Percentiles rank a stretch among this genome's conserved stretches.
Conservation (phyloP, 2,113 vertebrate genomes). For the Marcusenius ussheri region DNA sequence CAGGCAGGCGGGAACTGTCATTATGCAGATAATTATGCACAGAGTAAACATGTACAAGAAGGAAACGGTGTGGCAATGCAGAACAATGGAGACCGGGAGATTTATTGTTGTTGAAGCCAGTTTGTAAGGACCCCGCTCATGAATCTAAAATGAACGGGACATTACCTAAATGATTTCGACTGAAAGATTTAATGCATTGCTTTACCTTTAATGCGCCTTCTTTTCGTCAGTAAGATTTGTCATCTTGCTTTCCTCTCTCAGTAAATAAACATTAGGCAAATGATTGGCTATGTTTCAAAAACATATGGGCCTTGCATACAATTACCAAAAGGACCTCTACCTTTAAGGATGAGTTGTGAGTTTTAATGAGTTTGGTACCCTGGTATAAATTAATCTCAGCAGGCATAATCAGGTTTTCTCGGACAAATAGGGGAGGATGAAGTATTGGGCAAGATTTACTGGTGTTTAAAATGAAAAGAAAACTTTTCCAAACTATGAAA, state of each 20-base stretch:
- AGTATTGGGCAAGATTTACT: not conserved
- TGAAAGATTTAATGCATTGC: constrained; percentile 73
- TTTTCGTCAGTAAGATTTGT: constrained; percentile 73
- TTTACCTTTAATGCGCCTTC: constrained; percentile 71
- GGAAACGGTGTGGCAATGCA: constrained; percentile 61
- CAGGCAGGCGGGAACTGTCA: constrained; percentile 38
- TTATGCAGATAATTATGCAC: constrained; percentile 70
- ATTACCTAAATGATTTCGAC: constrained; percentile 82
- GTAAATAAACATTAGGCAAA: constrained; percentile 69
- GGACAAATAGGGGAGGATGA: not conserved
- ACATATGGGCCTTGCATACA: constrained; percentile 59
- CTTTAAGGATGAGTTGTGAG: constrained; percentile 48
- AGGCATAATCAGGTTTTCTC: not conserved
- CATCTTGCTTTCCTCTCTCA: constrained; percentile 69
- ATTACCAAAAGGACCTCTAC: constrained; percentile 49
- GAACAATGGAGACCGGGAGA: constrained; percentile 71
- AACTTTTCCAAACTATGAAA: not conserved
- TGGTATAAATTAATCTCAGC: constrained; percentile 11
- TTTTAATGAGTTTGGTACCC: constrained; percentile 50
- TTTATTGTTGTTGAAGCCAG: constrained; percentile 63
- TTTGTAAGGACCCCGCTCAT: constrained; percentile 66
- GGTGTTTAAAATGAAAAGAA: not conserved
- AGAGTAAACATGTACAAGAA: constrained; percentile 69
- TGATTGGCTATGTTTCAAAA: constrained; percentile 65
- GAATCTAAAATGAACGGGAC: constrained; percentile 81